These are phyloP conservation scores for Stenotaenia linearis DNA, from an alignment of 2,888 invertebrate genomes.

Conservation along the genomic window DNA sequence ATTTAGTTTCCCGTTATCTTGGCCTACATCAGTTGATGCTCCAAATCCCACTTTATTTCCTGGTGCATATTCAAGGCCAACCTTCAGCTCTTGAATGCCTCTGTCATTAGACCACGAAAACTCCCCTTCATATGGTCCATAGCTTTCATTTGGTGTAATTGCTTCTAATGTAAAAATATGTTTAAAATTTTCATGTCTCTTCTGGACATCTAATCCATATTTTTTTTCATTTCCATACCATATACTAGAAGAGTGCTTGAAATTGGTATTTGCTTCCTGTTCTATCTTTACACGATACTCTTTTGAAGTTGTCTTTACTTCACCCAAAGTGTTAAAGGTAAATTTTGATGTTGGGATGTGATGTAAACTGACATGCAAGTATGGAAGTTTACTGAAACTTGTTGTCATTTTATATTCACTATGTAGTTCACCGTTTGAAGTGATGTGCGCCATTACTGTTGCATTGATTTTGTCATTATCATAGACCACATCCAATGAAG, in stretches of 20 bases:
- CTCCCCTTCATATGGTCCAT: not conserved
- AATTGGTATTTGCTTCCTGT: not conserved
- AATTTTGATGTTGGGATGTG: too few species aligned
- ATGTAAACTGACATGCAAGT: too few species aligned
- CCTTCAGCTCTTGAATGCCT: not conserved
- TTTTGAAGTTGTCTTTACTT: not conserved
- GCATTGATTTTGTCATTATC: not conserved
- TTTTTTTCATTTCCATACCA: not conserved
- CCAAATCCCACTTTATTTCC: slow-evolving; percentile 19
- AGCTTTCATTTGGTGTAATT: not conserved
- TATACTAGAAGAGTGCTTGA: not conserved
- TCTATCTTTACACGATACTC: too few species aligned
- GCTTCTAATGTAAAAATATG: not conserved
- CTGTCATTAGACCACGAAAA: not conserved
- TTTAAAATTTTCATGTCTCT: not conserved
- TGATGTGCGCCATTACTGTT: too few species aligned
- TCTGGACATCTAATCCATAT: not conserved
- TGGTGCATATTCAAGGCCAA: not conserved
- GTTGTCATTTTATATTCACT: too few species aligned
- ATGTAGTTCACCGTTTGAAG: too few species aligned
- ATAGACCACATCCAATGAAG: not conserved
- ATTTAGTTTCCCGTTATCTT: not conserved
- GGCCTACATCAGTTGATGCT: not conserved
- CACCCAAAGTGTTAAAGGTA: too few species aligned
- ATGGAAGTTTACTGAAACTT: too few species aligned